phyloP scores from a whole-genome alignment of 2,113 vertebrate genomes.

The Aegithalos caudatus region DNA sequence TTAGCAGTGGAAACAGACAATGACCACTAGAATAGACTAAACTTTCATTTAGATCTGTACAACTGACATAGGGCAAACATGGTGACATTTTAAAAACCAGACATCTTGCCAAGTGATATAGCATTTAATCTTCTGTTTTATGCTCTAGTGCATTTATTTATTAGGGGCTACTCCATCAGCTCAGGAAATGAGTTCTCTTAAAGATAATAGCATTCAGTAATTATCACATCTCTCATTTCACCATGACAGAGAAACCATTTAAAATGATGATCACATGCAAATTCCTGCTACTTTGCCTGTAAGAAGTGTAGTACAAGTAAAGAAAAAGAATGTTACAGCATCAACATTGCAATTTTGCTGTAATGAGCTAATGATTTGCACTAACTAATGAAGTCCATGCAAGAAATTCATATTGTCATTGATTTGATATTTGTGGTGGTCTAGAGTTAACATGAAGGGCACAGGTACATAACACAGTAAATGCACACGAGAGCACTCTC shows the following conservation, averaged over 20 bases:
- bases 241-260: not conserved
- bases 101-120: not conserved
- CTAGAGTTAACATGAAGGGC: not conserved
- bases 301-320: not conserved
- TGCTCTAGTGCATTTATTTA: not conserved
- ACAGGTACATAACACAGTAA: not conserved
- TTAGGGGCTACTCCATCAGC: not conserved
- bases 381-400: not conserved
- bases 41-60: not conserved
- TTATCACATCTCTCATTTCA: not conserved
- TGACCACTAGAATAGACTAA: not conserved
- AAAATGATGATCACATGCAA: not conserved
- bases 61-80: not conserved
- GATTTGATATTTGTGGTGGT: not conserved
- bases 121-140: not conserved
- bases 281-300: not conserved
- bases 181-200: not conserved
- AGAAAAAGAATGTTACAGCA: not conserved
- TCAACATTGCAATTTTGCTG: not conserved
- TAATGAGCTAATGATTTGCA: not conserved
- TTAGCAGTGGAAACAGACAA: not conserved
- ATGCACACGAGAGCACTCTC: not conserved
- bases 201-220: not conserved
- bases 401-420: not conserved
- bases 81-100: not conserved